Base-by-base conservation (phyloP, 2,888 invertebrate genomes). In the Mylabris sibirica region DNA sequence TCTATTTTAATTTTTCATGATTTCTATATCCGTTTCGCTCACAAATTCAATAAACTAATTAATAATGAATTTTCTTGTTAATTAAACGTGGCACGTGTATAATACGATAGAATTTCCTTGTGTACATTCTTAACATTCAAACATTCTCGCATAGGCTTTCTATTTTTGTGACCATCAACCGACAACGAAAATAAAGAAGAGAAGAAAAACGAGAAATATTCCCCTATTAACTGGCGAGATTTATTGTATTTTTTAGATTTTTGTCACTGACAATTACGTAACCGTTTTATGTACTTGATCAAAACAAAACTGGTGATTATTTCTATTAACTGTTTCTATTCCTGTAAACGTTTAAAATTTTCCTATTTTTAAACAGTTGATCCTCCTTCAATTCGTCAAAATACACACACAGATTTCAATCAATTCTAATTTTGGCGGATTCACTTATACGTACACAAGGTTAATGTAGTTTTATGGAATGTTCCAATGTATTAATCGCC, bases 401-500 rank as follows among this genome's bases (percentile, higher is more conserved):
- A 3, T 8, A 5, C n/a, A 12, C 4, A 5, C n/a, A 12, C 4
- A 44, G 5, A 44, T 17, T 44, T 44, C 44, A 44, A 44, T 44
- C 44, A 17, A n/a, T 53, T 53, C 49, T 22, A 53, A 53, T 53
- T 53, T 53, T 53, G 22, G 9, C 9, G 3, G 20, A 20, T 44
- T 8, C 44, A 44, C 44, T 14, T n/a, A 44, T 3, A 53, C 2
- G 17, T 14, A 44, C 49, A 53, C 49, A 53, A 53, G 49, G 49
- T 53, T 53, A 20, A 22, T 9, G 20, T 53, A 12, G 3, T 53
- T 22, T 53, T 22, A 53, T 53, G 49, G 49, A 53, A 53, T 53
- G 22, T 53, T 53, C 22, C 22, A 30, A 53, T 22, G 49, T 53
- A 20, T 22, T 53, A 53, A 53, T 53, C 22, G 49, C 49, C 49